A percentile compares a stretch with the other conserved stretches of the same genome.
These are phyloP conservation scores for Drosophila chauvacae DNA, from an alignment of 1,140 invertebrate genomes.

Conservation along the genomic window DNA sequence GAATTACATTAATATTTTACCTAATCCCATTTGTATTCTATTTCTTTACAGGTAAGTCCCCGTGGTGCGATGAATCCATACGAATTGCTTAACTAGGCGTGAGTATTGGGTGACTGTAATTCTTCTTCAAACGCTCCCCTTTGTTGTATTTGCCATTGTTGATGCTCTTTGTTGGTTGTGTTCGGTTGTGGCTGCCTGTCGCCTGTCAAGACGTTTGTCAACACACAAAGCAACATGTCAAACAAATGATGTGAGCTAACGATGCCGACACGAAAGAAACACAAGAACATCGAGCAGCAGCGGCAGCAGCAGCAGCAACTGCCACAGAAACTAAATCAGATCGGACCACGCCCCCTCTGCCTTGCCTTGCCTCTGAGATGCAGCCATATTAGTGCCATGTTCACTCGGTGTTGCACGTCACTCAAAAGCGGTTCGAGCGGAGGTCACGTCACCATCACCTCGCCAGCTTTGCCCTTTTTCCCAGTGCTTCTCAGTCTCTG, in stretches of 20 bases:
- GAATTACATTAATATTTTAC: background rate
- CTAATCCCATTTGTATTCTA: slow-evolving; percentile 6
- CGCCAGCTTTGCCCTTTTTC: slow-evolving; percentile 9
- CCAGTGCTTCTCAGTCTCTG: background rate
- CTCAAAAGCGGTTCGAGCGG: slow-evolving; percentile 36
- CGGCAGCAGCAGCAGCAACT: slow-evolving; percentile 21
- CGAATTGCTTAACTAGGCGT: slow-evolving; percentile 54
- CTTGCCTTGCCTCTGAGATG: slow-evolving; percentile 7
- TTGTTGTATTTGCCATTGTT: slow-evolving; percentile 35
- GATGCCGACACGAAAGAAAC: slow-evolving; percentile 55
- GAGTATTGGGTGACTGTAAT: slow-evolving; percentile 70
- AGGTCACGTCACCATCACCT: slow-evolving; percentile 20
- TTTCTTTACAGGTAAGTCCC: slow-evolving; percentile 67
- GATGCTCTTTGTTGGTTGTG: slow-evolving; percentile 20
- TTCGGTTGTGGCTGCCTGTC: slow-evolving; percentile 54
- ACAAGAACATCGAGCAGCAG: slow-evolving; percentile 27
- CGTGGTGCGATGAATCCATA: slow-evolving; percentile 55
- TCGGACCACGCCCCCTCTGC: slow-evolving; percentile 32
- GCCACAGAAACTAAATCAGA: slow-evolving; percentile 49
- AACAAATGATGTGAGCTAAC: slow-evolving; percentile 61
- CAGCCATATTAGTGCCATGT: slow-evolving; percentile 79
- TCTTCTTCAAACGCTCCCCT: slow-evolving; percentile 26
- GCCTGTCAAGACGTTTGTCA: slow-evolving; percentile 77
- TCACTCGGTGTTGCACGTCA: slow-evolving; percentile 71
- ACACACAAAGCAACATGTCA: slow-evolving; percentile 68